phyloP scores from a whole-genome alignment of 2,113 vertebrate genomes.

The Vireo altiloquus region DNA sequence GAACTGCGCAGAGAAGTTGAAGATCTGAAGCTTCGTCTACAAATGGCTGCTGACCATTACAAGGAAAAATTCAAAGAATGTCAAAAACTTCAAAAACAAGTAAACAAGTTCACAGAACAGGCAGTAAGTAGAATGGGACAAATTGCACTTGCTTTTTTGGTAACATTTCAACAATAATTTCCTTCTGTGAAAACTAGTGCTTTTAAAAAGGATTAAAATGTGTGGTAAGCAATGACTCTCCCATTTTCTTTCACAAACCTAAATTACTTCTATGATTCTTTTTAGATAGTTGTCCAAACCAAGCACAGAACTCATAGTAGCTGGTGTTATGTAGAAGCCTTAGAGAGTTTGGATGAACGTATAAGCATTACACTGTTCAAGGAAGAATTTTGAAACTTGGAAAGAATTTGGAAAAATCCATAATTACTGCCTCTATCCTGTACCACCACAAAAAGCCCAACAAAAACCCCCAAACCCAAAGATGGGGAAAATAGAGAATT shows the following conservation, averaged over 20 bases:
- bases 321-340: not conserved
- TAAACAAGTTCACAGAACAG: constrained; percentile 86
- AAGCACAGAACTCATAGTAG: not conserved
- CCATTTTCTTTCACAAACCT: not conserved
- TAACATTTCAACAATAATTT: not conserved
- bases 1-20: constrained; percentile 95
- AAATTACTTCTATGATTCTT: not conserved
- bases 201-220: not conserved
- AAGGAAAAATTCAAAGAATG: constrained; percentile 99
- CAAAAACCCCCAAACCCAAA: not conserved
- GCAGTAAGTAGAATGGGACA: constrained; percentile 76
- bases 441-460: not conserved
- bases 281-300: not conserved
- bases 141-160: not conserved
- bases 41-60: constrained; percentile 99
- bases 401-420: not conserved
- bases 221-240: not conserved
- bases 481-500: not conserved
- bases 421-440: not conserved
- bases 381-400: not conserved
- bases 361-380: not conserved
- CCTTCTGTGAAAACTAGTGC: not conserved
- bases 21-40: constrained; percentile 93
- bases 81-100: constrained; percentile 93
- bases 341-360: not conserved